Percentiles rank a stretch among this genome's conserved stretches.
phyloP scores from a whole-genome alignment of 2,797 vertebrate genomes.

The Neosalanx taihuensis region DNA sequence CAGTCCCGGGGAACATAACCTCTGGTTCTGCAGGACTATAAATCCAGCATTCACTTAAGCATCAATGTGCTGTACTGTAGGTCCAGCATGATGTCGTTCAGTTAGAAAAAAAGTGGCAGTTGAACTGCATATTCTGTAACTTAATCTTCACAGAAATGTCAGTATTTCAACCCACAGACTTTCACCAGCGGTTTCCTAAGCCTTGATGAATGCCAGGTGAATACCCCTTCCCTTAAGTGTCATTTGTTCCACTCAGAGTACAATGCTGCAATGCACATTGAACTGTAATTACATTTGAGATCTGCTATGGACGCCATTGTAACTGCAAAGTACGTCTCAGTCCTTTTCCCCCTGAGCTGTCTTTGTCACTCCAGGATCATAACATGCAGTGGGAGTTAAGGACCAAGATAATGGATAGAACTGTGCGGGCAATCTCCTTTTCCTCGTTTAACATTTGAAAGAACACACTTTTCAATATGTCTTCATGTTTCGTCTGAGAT shows the following conservation, averaged over 20 bases:
- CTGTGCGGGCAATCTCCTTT: neutral
- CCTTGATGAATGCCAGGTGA: no score
- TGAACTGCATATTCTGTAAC: no score
- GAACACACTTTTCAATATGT: neutral
- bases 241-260: conserved; percentile 13
- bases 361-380: neutral
- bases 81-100: neutral
- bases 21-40: neutral
- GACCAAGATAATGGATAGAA: neutral
- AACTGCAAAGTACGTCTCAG: conserved; percentile 13
- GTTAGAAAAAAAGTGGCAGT: no score
- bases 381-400: neutral
- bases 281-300: conserved; percentile 17
- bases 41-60: neutral
- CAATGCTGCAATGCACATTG: neutral
- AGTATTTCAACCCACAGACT: no score
- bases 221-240: neutral
- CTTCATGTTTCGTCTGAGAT: neutral
- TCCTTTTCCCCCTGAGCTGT: neutral
- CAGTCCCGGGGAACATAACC: neutral
- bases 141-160: no score
- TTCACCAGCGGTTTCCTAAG: no score
- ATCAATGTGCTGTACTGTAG: neutral
- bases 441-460: neutral
- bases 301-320: conserved; percentile 27